Base-by-base conservation (phyloP, 2,113 vertebrate genomes). In the Sinosuthora webbiana region DNA sequence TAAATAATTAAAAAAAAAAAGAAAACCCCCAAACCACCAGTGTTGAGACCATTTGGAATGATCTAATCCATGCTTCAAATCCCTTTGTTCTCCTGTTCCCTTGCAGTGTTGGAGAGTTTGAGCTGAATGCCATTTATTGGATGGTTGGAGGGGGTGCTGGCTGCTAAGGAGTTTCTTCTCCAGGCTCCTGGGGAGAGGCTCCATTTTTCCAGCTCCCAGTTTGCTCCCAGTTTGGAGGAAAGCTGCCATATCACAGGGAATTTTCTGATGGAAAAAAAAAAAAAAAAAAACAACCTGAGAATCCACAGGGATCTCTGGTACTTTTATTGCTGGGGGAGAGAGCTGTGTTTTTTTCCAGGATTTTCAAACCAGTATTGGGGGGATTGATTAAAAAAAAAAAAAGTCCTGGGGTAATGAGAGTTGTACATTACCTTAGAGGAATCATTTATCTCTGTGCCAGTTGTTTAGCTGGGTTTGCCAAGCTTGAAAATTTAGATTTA, bases 401-500 rank as follows among this genome's bases (percentile, higher is more conserved):
- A 59, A 75, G 91, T 89, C 56, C 87, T 88, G 49, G 42, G 89
- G 69, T 97, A 97, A 98, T 96, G 95, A 93, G 84, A 62, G 53
- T 74, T 94, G 95, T 94, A 89, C 79, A 13, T 97, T 98, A 95
- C 96, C 83, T 65, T 22, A 22, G 86, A 95, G 79, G 87, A 97
- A 97, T 98, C 97, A 97, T 98, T 97, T 98, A 97, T 98, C 97
- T 98, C 97, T 57, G 44, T 91, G 97, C 97, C 97, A 95, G 83
- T 96, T 94, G 91, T 96, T 98, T 97, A 97, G 83, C 91, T 47
- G 67, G 60, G 88, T 93, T 97, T 97, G 95, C 97, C 94, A 95
- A 89, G 97, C 96, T 97, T 94, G 97, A 97, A 98, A 97, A 98
- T 98, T 97, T 97, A 98, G 98, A 98, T 98, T 98, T 97, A 98